These are phyloP conservation scores for Saturnia japonica DNA, from an alignment of 2,888 invertebrate genomes.

Conservation along the genomic window DNA sequence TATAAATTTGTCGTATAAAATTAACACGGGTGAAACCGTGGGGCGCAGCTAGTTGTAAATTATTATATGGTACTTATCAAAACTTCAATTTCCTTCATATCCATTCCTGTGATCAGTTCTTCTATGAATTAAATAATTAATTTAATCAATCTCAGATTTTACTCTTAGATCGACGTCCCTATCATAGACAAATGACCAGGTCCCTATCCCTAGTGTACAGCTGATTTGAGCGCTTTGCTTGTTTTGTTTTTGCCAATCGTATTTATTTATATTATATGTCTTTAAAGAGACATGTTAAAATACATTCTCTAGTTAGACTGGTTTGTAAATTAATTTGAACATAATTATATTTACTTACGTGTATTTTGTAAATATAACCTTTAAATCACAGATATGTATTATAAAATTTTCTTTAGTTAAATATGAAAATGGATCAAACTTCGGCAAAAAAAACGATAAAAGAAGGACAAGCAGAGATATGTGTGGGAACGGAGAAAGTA, in stretches of 20 bases:
- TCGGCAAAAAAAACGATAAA: slow-evolving; percentile 68
- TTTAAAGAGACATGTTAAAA: slow-evolving; percentile 16
- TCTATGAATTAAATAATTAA: too few species aligned
- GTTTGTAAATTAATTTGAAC: neutral
- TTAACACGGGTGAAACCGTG: too few species aligned
- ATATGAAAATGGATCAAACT: slow-evolving; percentile 57
- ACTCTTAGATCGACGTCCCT: too few species aligned
- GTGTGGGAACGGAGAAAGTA: slow-evolving; percentile 87
- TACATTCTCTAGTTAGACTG: neutral
- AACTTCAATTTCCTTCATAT: too few species aligned
- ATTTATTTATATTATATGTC: slow-evolving; percentile 32
- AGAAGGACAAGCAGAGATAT: slow-evolving; percentile 91
- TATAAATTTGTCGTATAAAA: too few species aligned
- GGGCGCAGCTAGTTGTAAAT: too few species aligned
- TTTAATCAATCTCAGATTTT: too few species aligned
- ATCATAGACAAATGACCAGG: too few species aligned
- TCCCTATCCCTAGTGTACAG: too few species aligned
- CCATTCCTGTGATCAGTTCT: too few species aligned
- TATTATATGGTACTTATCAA: too few species aligned
- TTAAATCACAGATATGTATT: neutral
- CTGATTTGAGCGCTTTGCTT: too few species aligned
- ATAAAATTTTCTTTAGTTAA: slow-evolving; percentile 33
- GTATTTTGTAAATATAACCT: slow-evolving; percentile 13
- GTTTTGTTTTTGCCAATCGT: neutral
- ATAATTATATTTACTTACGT: neutral